phyloP scores from a whole-genome alignment of 2,888 invertebrate genomes.

The Protodeltote pygarga region DNA sequence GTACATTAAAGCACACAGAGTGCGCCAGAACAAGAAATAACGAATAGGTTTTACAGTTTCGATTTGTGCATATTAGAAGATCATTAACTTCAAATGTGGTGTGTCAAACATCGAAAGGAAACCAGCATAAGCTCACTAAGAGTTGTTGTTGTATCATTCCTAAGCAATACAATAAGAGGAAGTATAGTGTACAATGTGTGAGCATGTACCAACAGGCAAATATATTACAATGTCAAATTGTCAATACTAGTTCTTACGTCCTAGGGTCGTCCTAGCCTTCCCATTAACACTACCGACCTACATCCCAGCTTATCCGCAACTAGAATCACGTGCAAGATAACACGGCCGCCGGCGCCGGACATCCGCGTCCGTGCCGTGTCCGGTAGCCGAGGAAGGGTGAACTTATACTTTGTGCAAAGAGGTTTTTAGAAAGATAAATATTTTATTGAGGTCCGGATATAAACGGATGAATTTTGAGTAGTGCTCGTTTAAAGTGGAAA shows the following conservation, averaged over 20 bases:
- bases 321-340: slow-evolving; percentile 26
- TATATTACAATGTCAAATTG: too few species aligned
- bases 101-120: too few species aligned
- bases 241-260: neutral
- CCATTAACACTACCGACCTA: slow-evolving; percentile 28
- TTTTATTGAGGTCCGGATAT: slow-evolving; percentile 31
- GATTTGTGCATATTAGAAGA: too few species aligned
- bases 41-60: too few species aligned
- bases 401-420: slow-evolving; percentile 10
- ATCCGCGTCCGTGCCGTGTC: slow-evolving; percentile 16
- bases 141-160: too few species aligned
- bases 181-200: too few species aligned
- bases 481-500: slow-evolving; percentile 3
- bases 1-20: too few species aligned
- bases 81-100: too few species aligned
- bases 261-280: neutral
- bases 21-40: too few species aligned
- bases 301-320: slow-evolving; percentile 23
- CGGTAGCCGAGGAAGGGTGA: slow-evolving; percentile 4
- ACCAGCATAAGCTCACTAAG: too few species aligned
- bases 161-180: too few species aligned
- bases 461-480: slow-evolving; percentile 24
- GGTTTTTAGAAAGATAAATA: slow-evolving; percentile 17
- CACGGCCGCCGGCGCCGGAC: slow-evolving; percentile 28
- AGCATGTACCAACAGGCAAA: too few species aligned